Evolutionary conservation across 2,888 invertebrate species (phyloP), one percentile per base, ranked within the genome.

Genomic region (Myathropa florea): DNA sequence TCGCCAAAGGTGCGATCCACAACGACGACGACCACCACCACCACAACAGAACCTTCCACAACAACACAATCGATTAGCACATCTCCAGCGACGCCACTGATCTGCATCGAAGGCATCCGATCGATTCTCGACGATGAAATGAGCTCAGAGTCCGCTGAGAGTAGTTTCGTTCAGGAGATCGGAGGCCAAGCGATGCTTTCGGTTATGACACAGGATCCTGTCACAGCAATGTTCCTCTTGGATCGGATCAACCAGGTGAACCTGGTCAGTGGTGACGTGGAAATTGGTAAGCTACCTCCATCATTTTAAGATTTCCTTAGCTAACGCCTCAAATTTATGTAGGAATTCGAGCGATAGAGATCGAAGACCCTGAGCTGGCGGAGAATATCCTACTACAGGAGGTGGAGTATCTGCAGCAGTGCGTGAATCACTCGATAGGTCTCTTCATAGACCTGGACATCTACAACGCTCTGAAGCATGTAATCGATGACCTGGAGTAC

Each of bases 181-280:
- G 91, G 92, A 67, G 93, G 93, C 2, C 92, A 92, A 61, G 91
- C 91, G 2, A 90, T 92, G 88, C 84, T 93, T 6, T 92, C 93
- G 57, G 90, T 93, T 0, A 71, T 93, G 72, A 92, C 92, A 3
- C 91, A 85, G 28, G 92, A 93, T 85, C 90, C 92, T 1, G 89
- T 89, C 10, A 91, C 93, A 2, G 91, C 91, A 1, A 87, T 92
- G 72, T 93, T 93, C 87, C 91, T 92, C 0, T 89, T 92, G 24
- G 91, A 92, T 90, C 92, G 92, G 9, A 89, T 92, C n/a, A 93
- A 93, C 88, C 90, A 91, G 81, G 92, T 91, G 0, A 91, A 91
- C 85, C 85, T 93, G 6, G 88, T 93, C 21, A 90, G 89, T 57
- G 91, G 91, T 3, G 91, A 92, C 84, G 92, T 92, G 88, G 90